phyloP scores from a whole-genome alignment of 2,113 vertebrate genomes.

The Dicaeum eximium region DNA sequence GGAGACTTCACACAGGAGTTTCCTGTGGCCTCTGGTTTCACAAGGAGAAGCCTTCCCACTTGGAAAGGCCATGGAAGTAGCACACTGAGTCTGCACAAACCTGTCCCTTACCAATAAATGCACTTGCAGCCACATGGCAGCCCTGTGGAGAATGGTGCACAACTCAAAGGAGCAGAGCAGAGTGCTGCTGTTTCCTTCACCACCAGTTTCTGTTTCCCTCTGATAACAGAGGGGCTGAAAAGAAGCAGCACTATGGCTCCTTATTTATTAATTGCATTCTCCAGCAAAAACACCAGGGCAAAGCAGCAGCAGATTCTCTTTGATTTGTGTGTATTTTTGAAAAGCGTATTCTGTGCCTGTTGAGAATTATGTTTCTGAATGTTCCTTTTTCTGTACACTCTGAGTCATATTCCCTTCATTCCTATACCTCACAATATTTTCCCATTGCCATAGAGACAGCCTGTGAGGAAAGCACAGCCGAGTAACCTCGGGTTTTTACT shows the following conservation, averaged over 20 bases:
- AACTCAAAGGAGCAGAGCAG: neutral
- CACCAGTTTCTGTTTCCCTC: neutral
- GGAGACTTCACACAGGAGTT: neutral
- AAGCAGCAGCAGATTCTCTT: neutral
- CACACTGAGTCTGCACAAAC: neutral
- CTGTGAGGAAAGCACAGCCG: slow-evolving; percentile 27
- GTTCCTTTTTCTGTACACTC: slow-evolving; percentile 48
- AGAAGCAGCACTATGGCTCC: neutral
- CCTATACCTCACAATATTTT: slow-evolving; percentile 76
- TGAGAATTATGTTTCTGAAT: slow-evolving; percentile 57
- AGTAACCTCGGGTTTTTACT: slow-evolving; percentile 46
- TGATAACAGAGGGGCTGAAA: neutral
- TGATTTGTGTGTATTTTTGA: slow-evolving; percentile 9
- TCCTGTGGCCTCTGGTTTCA: neutral
- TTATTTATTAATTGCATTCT: neutral
- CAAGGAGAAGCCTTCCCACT: neutral
- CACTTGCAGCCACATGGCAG: neutral
- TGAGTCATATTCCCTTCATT: slow-evolving; percentile 77
- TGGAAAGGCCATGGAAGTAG: neutral
- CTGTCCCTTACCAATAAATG: fast-evolving
- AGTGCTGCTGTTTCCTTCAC: neutral
- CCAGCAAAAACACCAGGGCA: neutral
- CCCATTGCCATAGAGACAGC: slow-evolving; percentile 71
- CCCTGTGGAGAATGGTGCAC: neutral
- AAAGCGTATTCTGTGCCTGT: neutral